Evolutionary conservation across 2,888 invertebrate species (phyloP).

Genomic region (Antitype chi): DNA sequence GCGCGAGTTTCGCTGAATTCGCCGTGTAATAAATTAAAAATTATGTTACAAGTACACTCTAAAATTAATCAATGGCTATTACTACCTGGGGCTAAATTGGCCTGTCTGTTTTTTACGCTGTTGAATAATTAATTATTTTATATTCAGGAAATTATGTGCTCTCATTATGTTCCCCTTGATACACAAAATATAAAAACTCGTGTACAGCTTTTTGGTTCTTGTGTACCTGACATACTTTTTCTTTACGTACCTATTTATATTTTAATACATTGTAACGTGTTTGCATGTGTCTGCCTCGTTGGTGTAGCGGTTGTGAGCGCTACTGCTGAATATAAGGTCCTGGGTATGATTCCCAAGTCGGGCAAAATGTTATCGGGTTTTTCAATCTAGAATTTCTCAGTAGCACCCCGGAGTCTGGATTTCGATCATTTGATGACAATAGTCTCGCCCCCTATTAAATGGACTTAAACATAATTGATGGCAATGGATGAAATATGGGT

Average conservation of each 20-base stretch:
- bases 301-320: no score
- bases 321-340: no score
- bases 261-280: not conserved
- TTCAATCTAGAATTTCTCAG: no score
- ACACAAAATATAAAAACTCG: constrained; percentile 24
- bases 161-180: constrained; percentile 30
- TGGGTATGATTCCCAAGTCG: no score
- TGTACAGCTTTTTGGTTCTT: constrained; percentile 2
- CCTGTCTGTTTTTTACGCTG: constrained; percentile 43
- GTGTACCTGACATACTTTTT: not conserved
- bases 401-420: no score
- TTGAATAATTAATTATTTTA: constrained; percentile 31
- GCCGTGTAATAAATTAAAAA: constrained; percentile 71
- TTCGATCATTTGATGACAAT: no score
- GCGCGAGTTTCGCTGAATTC: constrained; percentile 70
- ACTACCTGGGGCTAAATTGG: constrained; percentile 62
- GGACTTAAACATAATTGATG: no score
- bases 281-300: not conserved
- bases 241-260: not conserved
- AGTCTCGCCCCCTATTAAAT: no score
- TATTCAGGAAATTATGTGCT: constrained; percentile 30
- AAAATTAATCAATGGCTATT: constrained; percentile 70
- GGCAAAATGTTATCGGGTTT: no score
- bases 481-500: no score
- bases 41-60: constrained; percentile 69